Base-by-base conservation (phyloP, 2,797 vertebrate species). In the Notolabrus celidotus region DNA sequence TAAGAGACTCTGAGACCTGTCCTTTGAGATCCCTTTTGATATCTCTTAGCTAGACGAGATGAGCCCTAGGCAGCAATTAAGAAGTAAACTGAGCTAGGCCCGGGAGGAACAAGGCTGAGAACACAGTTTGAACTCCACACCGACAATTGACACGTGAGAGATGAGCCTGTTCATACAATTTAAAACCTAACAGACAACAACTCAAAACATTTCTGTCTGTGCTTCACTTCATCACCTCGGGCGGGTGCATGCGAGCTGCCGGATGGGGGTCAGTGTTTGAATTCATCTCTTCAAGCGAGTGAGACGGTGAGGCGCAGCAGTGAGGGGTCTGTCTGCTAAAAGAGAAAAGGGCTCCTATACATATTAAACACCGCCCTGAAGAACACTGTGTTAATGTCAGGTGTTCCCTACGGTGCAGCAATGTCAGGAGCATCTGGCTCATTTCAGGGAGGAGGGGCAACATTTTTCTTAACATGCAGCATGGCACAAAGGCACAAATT, bases 311-410 rank as follows among this genome's bases (percentile, higher is more conserved):
- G 64, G 62, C 36, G 49, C 52, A 64, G 59, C 58, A 47, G 45
- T 31, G 64, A 83, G 53, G 52, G 78, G 53, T 53, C 46, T 80
- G 77, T 66, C 73, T 79, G 84, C 77, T 72, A 50, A 77, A 69
- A 79, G 50, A 82, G 62, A 69, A 88, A 89, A 84, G 56, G 61
- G 78, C 80, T 83, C 67, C 64, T 76, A 80, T 91, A 78, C 88
- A 92, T 91, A 92, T 91, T 92, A 91, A 92, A 92, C 80, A 88
- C 80, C 64, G 72, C 77, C 66, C 72, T 62, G 84, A 73, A 84
- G 82, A 91, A 71, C 74, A 58, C 59, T 64, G 80, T 71, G 83
- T 79, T 90, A 90, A 92, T 92, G 88, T 90, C 88, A 92, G 85
- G 81, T 90, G 67, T 78, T 91, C 89, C 92, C 92, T 65, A 46